Evolutionary conservation across 2,113 vertebrate species (phyloP), one percentile per base, ranked within the genome.

Genomic region (Rhegmatorhina hoffmannsi): DNA sequence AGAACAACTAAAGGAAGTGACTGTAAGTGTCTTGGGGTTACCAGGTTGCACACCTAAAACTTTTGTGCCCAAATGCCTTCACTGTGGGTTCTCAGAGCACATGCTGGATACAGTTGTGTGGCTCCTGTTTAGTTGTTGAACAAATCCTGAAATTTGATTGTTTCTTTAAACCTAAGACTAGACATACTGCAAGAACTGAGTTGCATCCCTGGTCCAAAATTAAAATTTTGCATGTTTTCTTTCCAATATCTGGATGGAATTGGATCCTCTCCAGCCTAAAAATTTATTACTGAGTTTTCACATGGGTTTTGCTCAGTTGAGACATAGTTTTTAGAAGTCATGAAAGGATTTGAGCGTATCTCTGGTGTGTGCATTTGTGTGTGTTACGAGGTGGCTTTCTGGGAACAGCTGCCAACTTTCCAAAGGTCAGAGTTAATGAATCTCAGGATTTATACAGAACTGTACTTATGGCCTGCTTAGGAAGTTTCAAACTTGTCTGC

Each of bases 1-100:
- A 85, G 98, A 98, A 40, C 98, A 99, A 87, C 97, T 99, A 7
- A 99, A 98, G 83, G 99, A 99, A 28, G 97, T 99, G 26, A 98
- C 95, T 21, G 99, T 99, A 93, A 98, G 98, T 38, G 18, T 38
- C 38, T 56, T 21, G 29, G 50, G 11, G 15, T 43, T 53, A 17
- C 50, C 10, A 17, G 19, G 29, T 19, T 55, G n/a, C 38, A 10
- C 2, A 9, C 9, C 3, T 49, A 26, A 17, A 49, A 17, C 56
- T 9, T 1, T 0, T 17, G 7, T 26, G 10, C 16, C 24, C 26
- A 2, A 14, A 11, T 68, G 26, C 1, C 1, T 75, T 24, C 9
- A 2, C 31, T 49, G 13, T 1, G 2, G 10, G 17, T 75, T 60
- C 20, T 23, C 11, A 9, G 31, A 13, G 55, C 13, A 28, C 7